A percentile compares a stretch with the other conserved stretches of the same genome.
Evolutionary conservation across 2,888 invertebrate genomes (phyloP).

Genomic region (Lasioglossum marginatum): DNA sequence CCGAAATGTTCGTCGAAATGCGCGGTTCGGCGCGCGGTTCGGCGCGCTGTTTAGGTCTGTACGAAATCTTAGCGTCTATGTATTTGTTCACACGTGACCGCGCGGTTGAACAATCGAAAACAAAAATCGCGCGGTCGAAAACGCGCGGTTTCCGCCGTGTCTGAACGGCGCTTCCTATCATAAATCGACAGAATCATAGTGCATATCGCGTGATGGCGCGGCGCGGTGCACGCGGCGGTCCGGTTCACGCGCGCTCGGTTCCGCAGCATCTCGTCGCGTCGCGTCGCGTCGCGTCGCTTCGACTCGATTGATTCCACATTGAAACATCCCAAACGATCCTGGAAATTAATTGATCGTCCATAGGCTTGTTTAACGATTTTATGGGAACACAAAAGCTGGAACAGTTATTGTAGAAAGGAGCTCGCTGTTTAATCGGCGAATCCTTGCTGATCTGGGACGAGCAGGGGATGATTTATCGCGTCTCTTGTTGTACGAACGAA

Average conservation of each 20-base stretch:
- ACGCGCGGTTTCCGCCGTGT: no score
- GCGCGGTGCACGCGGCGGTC: no score
- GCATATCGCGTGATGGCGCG: conserved; percentile 66
- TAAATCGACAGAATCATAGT: conserved; percentile 71
- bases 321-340: conserved; percentile 39
- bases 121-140: no score
- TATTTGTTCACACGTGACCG: no score
- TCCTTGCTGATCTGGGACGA: background rate
- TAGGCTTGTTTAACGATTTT: background rate
- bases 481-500: background rate
- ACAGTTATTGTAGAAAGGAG: background rate
- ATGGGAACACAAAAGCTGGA: conserved; percentile 2
- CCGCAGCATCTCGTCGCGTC: background rate
- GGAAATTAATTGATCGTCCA: conserved; percentile 37
- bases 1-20: no score
- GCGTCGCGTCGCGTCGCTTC: no score
- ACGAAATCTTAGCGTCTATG: no score
- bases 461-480: background rate
- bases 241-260: conserved; percentile 22
- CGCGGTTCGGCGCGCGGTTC: no score
- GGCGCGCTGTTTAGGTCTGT: no score
- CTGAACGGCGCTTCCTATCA: conserved; percentile 63
- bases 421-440: background rate
- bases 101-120: no score
- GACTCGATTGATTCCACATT: conserved; percentile 26